These are phyloP conservation scores for Iselma pallidipennis DNA, from an alignment of 2,888 invertebrate species.

Conservation along the genomic window DNA sequence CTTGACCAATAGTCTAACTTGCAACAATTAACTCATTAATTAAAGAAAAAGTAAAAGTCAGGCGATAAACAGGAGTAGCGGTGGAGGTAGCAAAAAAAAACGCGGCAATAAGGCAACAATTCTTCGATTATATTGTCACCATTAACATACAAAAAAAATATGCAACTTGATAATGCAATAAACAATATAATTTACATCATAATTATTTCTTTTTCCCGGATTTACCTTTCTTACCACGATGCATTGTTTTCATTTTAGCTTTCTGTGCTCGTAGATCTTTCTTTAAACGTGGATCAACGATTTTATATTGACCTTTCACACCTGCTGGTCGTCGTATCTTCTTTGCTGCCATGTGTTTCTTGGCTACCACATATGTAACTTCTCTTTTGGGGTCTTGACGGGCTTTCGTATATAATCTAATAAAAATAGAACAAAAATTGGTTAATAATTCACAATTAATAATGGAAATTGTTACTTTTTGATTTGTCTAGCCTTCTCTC, in stretches of 20 bases:
- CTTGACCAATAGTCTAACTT: conserved; percentile 59
- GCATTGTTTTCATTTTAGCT: conserved; percentile 46
- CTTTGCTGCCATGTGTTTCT: conserved; percentile 80
- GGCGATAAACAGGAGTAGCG: no score
- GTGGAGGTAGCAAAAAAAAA: background rate
- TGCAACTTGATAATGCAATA: background rate
- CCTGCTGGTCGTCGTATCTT: conserved; percentile 79
- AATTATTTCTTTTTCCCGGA: conserved; percentile 33
- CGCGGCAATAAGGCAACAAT: background rate
- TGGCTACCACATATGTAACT: conserved; percentile 91
- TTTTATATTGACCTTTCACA: conserved; percentile 88
- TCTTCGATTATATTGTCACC: background rate
- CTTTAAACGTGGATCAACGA: conserved; percentile 97
- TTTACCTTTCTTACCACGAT: conserved; percentile 37
- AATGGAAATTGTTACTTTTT: conserved; percentile 66
- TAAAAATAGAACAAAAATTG: background rate
- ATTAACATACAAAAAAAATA: no score
- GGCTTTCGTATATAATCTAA: conserved; percentile 89
- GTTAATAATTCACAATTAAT: conserved; percentile 5
- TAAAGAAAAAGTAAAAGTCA: conserved; percentile 29
- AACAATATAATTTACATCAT: conserved; percentile 11
- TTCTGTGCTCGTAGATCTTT: conserved; percentile 81
- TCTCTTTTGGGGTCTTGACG: conserved; percentile 84
- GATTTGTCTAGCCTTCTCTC: conserved; percentile 92
- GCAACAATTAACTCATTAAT: conserved; percentile 1